Evolutionary conservation across 2,888 invertebrate genomes (phyloP), one percentile per base, ranked within the genome.

Genomic region (Caenorhabditis sp.): DNA sequence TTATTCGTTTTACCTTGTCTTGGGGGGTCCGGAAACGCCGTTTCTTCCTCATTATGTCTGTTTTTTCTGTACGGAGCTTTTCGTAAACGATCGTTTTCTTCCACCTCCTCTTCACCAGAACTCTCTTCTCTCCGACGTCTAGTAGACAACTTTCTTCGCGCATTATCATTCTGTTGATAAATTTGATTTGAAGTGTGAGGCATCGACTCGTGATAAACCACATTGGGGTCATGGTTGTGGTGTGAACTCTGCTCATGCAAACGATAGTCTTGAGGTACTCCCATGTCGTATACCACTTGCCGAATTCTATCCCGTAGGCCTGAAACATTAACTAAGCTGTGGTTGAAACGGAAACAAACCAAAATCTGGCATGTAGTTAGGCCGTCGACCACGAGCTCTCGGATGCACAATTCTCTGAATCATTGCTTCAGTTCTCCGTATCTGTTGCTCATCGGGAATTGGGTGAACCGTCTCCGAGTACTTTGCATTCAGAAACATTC

Each of bases 401-500:
- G 56, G 69, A 3, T 44, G 28, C 9, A 65, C 26, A 11, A 80
- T 64, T 58, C 71, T 37, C 20, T 35, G 24, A 32, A 80, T 80
- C 22, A 50, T 58, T 11, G 58, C 64, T 18, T 69, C 80, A 3
- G 80, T 64, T 22, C 56, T 64, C 9, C 60, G 47, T 9, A 80
- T 50, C 20, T 40, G 53, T 15, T 56, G 32, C 24, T 80, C 80
- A 24, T 80, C 65, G 37, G 64, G 26, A 18, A 44, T 37, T 6
- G 68, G 67, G 2, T 13, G 47, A 1, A 60, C 37, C 0, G 40
- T 11, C 11, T 72, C 64, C 4, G 80, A 80, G 37, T 74, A 65
- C 28, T 80, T 74, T 26, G 80, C 80, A 53, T 80, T 80, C 28
- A 58, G 32, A 18, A 80, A 80, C 53, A 80, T 55, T 15, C 80